Evolutionary conservation across 2,888 invertebrate genomes (phyloP).

Genomic region (Mimachlamys varia): DNA sequence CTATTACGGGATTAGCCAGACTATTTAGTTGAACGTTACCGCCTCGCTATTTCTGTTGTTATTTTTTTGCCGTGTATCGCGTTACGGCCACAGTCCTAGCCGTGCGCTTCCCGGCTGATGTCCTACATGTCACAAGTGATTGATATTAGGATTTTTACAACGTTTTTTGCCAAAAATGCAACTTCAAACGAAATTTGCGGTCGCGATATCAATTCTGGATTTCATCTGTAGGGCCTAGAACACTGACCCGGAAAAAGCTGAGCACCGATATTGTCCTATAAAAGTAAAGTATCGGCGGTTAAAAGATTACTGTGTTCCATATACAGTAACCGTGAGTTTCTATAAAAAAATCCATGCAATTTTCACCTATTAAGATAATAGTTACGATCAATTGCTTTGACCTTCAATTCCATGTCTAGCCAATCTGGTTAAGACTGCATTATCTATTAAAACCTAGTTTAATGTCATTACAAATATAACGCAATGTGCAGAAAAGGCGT

Average conservation of each 20-base stretch:
- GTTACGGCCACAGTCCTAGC: not conserved
- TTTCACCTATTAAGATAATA: not conserved
- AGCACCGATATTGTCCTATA: not conserved
- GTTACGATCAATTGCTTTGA: not conserved
- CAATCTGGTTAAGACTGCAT: not conserved
- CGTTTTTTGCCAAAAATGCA: slow-evolving; percentile 30
- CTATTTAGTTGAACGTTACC: not conserved
- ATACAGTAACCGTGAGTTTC: not conserved
- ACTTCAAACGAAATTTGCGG: not conserved
- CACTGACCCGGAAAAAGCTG: not conserved
- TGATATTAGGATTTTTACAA: slow-evolving; percentile 5
- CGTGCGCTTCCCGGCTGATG: not conserved
- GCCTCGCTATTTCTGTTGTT: not conserved
- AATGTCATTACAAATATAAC: not conserved
- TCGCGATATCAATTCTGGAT: not conserved
- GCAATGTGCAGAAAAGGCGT: no score
- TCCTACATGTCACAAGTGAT: not conserved
- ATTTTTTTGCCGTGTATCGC: not conserved
- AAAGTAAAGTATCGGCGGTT: not conserved
- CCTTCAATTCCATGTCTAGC: not conserved
- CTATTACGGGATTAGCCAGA: not conserved
- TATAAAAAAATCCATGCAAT: not conserved
- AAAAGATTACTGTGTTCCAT: not conserved
- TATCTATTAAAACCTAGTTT: not conserved
- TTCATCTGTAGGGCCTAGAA: not conserved